Evolutionary conservation across 2,888 invertebrate species (phyloP), one percentile per base, ranked within the genome.

Genomic region (Pantelozetes paolii): DNA sequence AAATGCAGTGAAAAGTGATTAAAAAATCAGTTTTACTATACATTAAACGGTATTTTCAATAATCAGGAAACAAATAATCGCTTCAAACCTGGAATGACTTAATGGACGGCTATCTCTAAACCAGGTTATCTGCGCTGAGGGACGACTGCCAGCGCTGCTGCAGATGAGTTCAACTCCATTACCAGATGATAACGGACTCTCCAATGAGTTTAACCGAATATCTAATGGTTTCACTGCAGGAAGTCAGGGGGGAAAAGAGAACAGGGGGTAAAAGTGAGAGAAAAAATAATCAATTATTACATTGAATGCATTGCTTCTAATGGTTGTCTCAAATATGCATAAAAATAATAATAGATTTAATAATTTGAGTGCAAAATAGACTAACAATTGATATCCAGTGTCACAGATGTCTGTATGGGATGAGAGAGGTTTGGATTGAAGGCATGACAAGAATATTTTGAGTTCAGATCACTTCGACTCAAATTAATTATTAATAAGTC

Each of bases 401-500:
- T 30, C 2, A 64, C 64, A 6, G 64, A 64, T n/a, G 64, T 64
- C 5, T 18, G 8, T 30, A 64, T 64, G 18, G 64, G 64, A 2
- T 23, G 11, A 2, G 64, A 28, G 3, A 64, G n/a, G 64, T 64
- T 64, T 9, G 64, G 64, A 36, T 64, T 64, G 9, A 36, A 3
- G 1, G 64, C 64, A 30, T 32, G 13, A 64, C 64, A 64, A 18
- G 36, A 30, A 36, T 32, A 64, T 64, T 30, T 32, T 2, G 32
- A 13, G 32, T 32, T 15, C 36, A 64, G 36, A 18, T 64, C 36
- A 36, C 9, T 36, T 64, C 64, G 64, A 18, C 36, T 32, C 36
- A 64, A 64, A 64, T 64, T 64, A 30, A 64, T 64, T 36, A 64
- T 64, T 36, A 64, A 64, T 64, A 64, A 64, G 64, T 64, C 64